Percentiles rank a stretch among this genome's conserved stretches.
Evolutionary conservation across 2,113 vertebrate genomes (phyloP).

Genomic region (Gobiocypris rarus): DNA sequence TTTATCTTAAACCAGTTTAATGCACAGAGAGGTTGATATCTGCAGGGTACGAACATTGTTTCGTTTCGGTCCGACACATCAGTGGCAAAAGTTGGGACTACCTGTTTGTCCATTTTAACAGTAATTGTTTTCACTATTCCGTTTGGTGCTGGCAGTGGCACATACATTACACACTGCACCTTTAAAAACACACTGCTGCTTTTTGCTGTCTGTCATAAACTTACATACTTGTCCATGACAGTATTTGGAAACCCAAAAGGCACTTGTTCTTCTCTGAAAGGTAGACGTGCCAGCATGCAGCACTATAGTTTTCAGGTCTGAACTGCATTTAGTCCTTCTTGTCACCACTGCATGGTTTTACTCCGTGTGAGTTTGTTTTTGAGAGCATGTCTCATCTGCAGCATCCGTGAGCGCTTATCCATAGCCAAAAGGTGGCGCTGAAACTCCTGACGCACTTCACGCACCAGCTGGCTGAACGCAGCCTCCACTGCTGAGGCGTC

Average conservation of each 20-base stretch:
- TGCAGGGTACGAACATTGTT: background rate
- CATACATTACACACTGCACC: background rate
- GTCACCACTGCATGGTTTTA: slow-evolving; percentile 68
- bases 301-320: background rate
- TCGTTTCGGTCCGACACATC: background rate
- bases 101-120: background rate
- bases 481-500: slow-evolving; percentile 52
- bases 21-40: background rate
- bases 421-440: slow-evolving; percentile 55
- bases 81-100: background rate
- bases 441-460: slow-evolving; percentile 58
- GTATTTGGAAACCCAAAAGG: background rate
- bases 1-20: background rate
- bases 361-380: slow-evolving; percentile 64
- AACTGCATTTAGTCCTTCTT: background rate
- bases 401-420: slow-evolving; percentile 62
- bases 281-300: background rate
- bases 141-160: background rate
- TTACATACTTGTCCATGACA: background rate
- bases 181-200: background rate
- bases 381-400: slow-evolving; percentile 61
- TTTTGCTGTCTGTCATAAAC: background rate
- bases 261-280: background rate
- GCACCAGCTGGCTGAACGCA: slow-evolving; percentile 54
- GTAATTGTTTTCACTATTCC: background rate